Conservation (phyloP, 2,888 invertebrate species). For the Pinctada fucata region DNA sequence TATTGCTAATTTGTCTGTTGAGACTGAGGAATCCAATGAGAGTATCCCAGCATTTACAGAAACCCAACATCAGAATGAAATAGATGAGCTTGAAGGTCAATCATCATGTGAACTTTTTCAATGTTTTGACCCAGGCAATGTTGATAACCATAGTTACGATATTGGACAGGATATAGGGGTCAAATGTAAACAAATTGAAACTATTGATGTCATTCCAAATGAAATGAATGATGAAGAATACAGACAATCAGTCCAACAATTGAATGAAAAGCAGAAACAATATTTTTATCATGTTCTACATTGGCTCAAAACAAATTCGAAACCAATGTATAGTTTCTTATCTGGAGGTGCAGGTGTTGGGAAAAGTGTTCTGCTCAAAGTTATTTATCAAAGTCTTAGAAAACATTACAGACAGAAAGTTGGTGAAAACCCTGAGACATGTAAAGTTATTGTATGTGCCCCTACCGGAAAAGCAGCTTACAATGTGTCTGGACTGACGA, state of each 20-base stretch:
- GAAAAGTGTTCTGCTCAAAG: slow-evolving; percentile 34
- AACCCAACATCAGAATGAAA: slow-evolving; percentile 19
- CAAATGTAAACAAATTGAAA: not conserved
- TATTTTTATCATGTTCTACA: slow-evolving; percentile 42
- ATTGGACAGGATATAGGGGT: slow-evolving; percentile 31
- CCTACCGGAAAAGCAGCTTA: slow-evolving; percentile 49
- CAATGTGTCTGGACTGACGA: slow-evolving; percentile 41
- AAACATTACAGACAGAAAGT: slow-evolving; percentile 36
- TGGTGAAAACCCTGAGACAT: slow-evolving; percentile 36
- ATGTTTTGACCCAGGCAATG: slow-evolving; percentile 39
- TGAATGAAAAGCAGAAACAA: slow-evolving; percentile 39
- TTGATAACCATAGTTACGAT: slow-evolving; percentile 23
- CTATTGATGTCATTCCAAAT: slow-evolving; percentile 4
- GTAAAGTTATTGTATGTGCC: slow-evolving; percentile 42
- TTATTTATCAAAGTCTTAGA: slow-evolving; percentile 37
- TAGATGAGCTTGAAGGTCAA: slow-evolving; percentile 20
- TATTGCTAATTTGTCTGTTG: not conserved
- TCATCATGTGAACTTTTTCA: slow-evolving; percentile 11
- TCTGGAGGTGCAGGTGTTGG: slow-evolving; percentile 41
- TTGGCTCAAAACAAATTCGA: slow-evolving; percentile 15
- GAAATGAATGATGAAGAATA: slow-evolving; percentile 33
- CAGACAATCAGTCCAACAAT: slow-evolving; percentile 14
- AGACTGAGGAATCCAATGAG: not conserved
- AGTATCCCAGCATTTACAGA: not conserved
- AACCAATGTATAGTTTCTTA: slow-evolving; percentile 39